Conservation (phyloP, 1,140 invertebrate species). For the Cydia splendana region DNA sequence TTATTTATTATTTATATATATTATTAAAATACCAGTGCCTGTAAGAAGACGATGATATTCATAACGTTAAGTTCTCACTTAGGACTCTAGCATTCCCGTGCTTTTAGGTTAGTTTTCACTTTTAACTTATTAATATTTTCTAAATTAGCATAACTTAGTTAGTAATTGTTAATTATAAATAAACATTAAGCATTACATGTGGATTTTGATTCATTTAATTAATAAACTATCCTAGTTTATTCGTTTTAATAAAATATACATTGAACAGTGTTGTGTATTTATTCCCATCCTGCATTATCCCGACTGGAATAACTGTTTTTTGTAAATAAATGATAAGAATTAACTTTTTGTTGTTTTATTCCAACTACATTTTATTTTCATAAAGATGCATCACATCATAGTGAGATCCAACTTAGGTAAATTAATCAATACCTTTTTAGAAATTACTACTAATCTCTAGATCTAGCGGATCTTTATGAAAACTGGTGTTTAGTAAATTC, state of each 20-base stretch:
- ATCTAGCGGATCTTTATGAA: too few relatives aligned
- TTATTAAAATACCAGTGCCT: conserved; percentile 65
- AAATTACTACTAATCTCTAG: too few relatives aligned
- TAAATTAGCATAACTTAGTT: conserved; percentile 29
- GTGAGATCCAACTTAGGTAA: too few relatives aligned
- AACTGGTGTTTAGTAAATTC: too few relatives aligned
- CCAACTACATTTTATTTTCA: conserved; percentile 3
- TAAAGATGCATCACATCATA: not conserved
- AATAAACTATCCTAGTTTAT: conserved; percentile 43
- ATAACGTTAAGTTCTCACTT: conserved; percentile 59
- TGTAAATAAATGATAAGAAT: conserved; percentile 61
- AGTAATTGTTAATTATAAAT: conserved; percentile 30
- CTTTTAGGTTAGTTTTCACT: conserved; percentile 42
- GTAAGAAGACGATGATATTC: conserved; percentile 74
- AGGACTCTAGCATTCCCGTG: conserved; percentile 53
- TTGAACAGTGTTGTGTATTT: conserved; percentile 57
- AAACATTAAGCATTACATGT: conserved; percentile 31
- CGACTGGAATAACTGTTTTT: conserved; percentile 39
- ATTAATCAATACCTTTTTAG: too few relatives aligned
- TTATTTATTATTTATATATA: conserved; percentile 40
- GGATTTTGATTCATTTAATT: conserved; percentile 40
- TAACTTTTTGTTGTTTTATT: conserved; percentile 67
- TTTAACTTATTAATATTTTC: conserved; percentile 36
- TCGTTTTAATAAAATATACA: conserved; percentile 58
- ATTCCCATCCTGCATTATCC: conserved; percentile 53